Evolutionary conservation across 2,113 vertebrate species (phyloP), one percentile per base, ranked within the genome.

Genomic region (Euleptes europaea): DNA sequence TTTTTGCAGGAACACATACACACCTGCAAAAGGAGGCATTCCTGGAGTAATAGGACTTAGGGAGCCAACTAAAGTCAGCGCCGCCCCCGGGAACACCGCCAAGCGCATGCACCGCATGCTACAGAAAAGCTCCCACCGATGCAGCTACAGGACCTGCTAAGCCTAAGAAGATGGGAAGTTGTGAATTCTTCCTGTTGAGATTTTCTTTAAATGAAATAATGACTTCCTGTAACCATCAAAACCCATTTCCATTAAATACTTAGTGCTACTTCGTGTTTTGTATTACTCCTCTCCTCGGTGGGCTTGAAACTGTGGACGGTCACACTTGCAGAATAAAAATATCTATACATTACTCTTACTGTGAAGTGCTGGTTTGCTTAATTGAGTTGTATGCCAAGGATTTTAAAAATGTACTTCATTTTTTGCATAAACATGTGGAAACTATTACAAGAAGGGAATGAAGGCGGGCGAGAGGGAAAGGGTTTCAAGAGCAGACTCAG

Each of bases 391-490:
- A 35, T 82, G n/a, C 51, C 76, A 88, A 76, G 70, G 87, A 92
- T 76, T 79, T 85, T 82, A 85, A 47, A 66, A 86, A 87, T 63
- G 51, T 89, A 63, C 51, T 75, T 44, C 77, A 86, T 90, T 89
- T 92, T n/a, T 92, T 90, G 89, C 92, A 93, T 95, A 96, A 96
- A 94, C 96, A 97, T 92, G 90, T 94, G 92, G 90, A 86, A 94
- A 91, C 92, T 92, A 92, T 94, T 94, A 87, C 78, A 95, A 94
- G 92, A 94, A 92, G 88, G 85, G 90, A 86, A 78, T 87, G 87
- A 77, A 84, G 84, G 78, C 90, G 44, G 73, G 79, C 0, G 0
- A 93, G 84, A 88, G 74, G 67, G 85, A 87, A 86, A 73, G 42
- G 85, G 74, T 75, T 93, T 66, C 33, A 89, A 93, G 86, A 92